These are phyloP conservation scores for Aspidapion aeneum DNA, from an alignment of 2,888 invertebrate genomes.

Conservation along the genomic window DNA sequence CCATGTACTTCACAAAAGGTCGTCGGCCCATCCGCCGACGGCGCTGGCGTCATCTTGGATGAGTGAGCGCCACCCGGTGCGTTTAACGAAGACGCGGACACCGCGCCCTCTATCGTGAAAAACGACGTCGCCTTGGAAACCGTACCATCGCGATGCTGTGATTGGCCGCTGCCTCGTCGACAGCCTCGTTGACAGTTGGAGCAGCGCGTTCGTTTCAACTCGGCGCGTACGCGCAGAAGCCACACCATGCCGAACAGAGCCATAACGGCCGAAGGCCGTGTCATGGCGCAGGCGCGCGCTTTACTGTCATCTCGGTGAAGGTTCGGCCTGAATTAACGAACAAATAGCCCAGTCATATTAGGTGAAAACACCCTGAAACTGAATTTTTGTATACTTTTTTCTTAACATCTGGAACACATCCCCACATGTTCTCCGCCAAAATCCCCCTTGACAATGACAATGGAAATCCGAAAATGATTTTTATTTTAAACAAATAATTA, in stretches of 20 bases:
- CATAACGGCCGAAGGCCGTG: conserved; percentile 51
- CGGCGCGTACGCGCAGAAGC: conserved; percentile 76
- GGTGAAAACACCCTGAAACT: too few species aligned
- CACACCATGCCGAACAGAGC: conserved; percentile 85
- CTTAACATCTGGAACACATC: too few species aligned
- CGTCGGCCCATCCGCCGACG: conserved; percentile 37
- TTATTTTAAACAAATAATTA: too few species aligned
- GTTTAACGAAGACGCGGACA: conserved; percentile 47
- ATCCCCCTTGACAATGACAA: too few species aligned
- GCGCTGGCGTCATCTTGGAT: conserved; percentile 24
- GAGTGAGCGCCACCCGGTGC: conserved; percentile 35
- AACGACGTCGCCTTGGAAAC: conserved; percentile 19
- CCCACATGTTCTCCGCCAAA: too few species aligned
- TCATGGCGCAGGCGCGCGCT: conserved; percentile 31
- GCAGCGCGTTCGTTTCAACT: conserved; percentile 63
- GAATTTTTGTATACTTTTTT: too few species aligned
- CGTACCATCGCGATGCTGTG: conserved; percentile 12
- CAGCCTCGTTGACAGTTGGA: conserved; percentile 60
- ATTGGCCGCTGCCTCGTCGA: conserved; percentile 15
- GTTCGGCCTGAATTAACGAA: not conserved
- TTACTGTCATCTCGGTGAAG: conserved; percentile 19
- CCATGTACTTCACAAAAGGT: conserved; percentile 60
- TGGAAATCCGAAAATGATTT: too few species aligned
- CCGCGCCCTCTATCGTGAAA: conserved; percentile 29
- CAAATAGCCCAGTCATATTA: too few species aligned